A percentile compares a stretch with the other conserved stretches of the same genome.
Conservation (phyloP, 2,888 invertebrate species). For the Tridacna crocea region DNA sequence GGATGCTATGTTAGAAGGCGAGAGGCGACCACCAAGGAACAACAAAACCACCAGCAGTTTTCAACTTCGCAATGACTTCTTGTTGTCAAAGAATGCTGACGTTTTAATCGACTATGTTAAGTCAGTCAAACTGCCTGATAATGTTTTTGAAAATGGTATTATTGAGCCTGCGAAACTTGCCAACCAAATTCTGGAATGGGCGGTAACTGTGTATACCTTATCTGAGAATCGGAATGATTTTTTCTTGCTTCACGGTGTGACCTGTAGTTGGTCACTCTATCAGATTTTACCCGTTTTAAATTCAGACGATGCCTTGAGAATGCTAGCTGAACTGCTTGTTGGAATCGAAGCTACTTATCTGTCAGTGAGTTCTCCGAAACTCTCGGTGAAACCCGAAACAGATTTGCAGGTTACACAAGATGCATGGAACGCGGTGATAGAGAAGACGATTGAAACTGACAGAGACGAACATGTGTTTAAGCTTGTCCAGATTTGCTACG, state of each 20-base stretch:
- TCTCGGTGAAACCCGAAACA: conserved; percentile 8
- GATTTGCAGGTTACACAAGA: neutral
- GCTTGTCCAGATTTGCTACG: conserved; percentile 55
- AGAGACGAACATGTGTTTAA: conserved; percentile 61
- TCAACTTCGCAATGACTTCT: conserved; percentile 39
- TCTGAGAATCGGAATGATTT: conserved; percentile 50
- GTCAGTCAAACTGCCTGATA: conserved; percentile 36
- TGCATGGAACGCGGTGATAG: conserved; percentile 44
- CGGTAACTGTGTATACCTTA: conserved; percentile 41
- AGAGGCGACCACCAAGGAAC: conserved; percentile 31
- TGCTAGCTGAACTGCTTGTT: conserved; percentile 40
- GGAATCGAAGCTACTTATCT: conserved; percentile 48
- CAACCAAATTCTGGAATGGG: conserved; percentile 38
- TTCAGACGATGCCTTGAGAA: conserved; percentile 35
- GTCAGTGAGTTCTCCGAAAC: conserved; percentile 35
- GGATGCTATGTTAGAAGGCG: conserved; percentile 30
- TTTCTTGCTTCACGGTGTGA: conserved; percentile 61
- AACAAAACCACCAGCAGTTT: conserved; percentile 44
- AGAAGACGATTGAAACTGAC: conserved; percentile 25
- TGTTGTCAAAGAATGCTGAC: conserved; percentile 40
- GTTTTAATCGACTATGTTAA: conserved; percentile 34
- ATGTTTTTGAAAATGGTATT: conserved; percentile 18
- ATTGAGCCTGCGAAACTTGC: conserved; percentile 31
- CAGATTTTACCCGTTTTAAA: conserved; percentile 45
- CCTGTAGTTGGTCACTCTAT: conserved; percentile 48